Evolutionary conservation across 2,113 vertebrate species (phyloP), one percentile per base, ranked within the genome.

Genomic region (Perognathus longimembris): DNA sequence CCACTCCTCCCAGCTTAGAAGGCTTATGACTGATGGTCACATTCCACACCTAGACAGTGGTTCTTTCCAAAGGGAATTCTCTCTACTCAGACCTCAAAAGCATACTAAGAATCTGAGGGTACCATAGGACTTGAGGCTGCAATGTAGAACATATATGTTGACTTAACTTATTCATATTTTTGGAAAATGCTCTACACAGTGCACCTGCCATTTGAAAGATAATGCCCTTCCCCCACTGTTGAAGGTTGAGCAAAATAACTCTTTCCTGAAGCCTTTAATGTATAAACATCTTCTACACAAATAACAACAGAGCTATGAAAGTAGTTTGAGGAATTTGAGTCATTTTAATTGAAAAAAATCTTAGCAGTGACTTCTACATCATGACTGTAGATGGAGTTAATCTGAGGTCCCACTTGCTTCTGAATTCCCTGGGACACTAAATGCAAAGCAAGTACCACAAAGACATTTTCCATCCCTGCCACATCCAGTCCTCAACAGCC

Each of bases 381-480:
- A 50, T 59, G 59, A 85, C 75, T n/a, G 54, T 45, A 10, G 5
- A 63, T 2, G 26, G 8, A 20, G 40, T 85, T 26, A 1, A 61
- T 14, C 32, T 61, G 32, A n/a, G 36, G 21, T 32, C 17, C 21
- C 61, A 42, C n/a, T 1, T 67, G 57, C 11, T 42, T n/a, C 42
- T 21, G 18, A 6, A 5, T 50, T 24, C 32, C 45, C 3, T 69
- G 0, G 18, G 3, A 24, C 6, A 11, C 7, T 59, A 74, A 74
- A 11, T 38, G 6, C 5, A 14, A 63, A 71, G 34, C 24, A 10
- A 22, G 30, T 10, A 6, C 11, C 26, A 4, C 7, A 15, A 6
- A 21, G 26, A 10, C 20, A 2, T 34, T 11, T n/a, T 21, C 24
- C 12, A 4, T 40, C 32, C 26, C 2, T 24, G n/a, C 1, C 11